Conservation (phyloP, 37 sponge, comb jelly and placozoan genomes). For the Mnemiopsis leidyi region DNA sequence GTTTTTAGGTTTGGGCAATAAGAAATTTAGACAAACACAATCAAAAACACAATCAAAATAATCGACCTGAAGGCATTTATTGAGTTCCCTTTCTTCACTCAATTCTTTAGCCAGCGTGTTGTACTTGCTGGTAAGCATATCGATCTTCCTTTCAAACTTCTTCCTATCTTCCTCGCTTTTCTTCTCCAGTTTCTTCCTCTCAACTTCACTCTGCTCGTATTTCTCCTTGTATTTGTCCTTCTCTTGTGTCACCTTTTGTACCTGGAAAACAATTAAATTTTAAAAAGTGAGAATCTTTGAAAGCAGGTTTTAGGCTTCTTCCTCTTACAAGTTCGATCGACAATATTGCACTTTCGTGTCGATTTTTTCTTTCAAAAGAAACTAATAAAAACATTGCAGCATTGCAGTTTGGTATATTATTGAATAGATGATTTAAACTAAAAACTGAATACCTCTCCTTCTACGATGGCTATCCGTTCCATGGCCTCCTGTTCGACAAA, state of each 20-base stretch:
- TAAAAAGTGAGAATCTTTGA: no score
- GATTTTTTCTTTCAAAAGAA: no score
- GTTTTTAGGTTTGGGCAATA: no score
- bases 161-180: conserved; percentile 19
- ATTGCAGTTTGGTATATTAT: no score
- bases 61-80: conserved; percentile 19
- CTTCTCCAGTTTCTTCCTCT: conserved; percentile 19
- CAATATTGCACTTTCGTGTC: no score
- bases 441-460: conserved; percentile 66
- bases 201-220: neutral
- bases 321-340: no score
- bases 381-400: no score
- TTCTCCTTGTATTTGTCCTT: conserved; percentile 26
- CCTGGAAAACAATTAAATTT: no score
- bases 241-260: conserved; percentile 35
- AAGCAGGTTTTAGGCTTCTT: no score
- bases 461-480: conserved; percentile 69
- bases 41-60: no score
- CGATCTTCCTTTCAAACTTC: conserved; percentile 22
- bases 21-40: no score
- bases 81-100: neutral
- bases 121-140: neutral
- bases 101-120: neutral
- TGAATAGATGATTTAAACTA: no score
- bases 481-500: conserved; percentile 75